Base-by-base conservation (phyloP, 1,140 invertebrate genomes). In the Theocolax elegans region DNA sequence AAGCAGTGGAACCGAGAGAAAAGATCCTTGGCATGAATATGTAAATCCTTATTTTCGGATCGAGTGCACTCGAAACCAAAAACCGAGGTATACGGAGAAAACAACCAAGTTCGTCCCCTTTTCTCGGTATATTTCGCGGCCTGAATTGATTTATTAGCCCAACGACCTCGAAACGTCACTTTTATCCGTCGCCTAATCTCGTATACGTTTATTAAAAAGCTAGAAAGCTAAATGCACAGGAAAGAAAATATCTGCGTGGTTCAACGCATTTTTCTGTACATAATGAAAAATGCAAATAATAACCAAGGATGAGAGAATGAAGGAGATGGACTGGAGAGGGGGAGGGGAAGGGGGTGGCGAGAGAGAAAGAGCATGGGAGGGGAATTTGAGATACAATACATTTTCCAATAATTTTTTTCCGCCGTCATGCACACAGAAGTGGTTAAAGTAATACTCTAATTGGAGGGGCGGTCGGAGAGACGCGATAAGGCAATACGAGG, bases 11-110 rank as follows among this genome's bases (percentile, higher is more conserved):
- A n/a, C n/a, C 12, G 29, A 19, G 53, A 49, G 6, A 3, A 6
- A 27, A 31, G 29, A 44, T 81, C 80, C 81, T 79, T 58, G 79
- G 78, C 82, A 85, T 85, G 84, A 85, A 85, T 85, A 85, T 85
- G 84, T 83, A 85, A 85, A 85, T 85, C 83, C 84, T 85, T 85
- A 85, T 85, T 83, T 85, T 85, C 83, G 68, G 79, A 84, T 84
- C 80, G 82, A 85, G 79, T 85, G 80, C 83, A 82, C 83, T 81
- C 80, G 81, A 84, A 83, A 83, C 81, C 83, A 81, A 85, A 85
- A 84, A 83, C 81, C 79, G 82, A 83, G 77, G 77, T 25, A 42
- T 38, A 76, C 12, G 25, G 25, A 35, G n/a, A 19, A 78, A 81
- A 77, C 79, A 82, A 15, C 78, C 77, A 75, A 79, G 78, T 62